Conservation (phyloP, 2,113 vertebrate genomes). For the Scolopax mira region DNA sequence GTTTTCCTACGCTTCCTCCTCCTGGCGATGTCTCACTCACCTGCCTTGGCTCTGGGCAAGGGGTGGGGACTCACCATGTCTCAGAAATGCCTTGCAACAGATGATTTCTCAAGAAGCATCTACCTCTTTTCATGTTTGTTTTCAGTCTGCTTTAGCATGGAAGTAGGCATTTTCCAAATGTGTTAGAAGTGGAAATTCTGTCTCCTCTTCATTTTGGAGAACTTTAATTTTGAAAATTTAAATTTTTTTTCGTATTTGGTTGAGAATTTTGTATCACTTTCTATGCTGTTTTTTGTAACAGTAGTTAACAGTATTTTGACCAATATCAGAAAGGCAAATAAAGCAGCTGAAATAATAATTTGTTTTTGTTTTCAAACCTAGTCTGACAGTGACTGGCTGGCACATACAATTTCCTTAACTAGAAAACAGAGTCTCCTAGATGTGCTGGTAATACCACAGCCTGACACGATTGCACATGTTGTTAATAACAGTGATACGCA, state of each 20-base stretch:
- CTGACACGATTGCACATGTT: background rate
- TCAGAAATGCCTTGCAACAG: background rate
- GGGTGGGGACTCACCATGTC: background rate
- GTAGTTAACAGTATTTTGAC: background rate
- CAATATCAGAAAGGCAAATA: background rate
- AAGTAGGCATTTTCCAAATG: background rate
- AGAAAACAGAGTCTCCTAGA: slow-evolving; percentile 10
- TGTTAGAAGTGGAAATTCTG: background rate
- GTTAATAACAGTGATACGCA: background rate
- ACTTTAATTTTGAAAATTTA: background rate
- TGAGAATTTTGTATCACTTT: background rate
- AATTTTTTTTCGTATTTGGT: background rate
- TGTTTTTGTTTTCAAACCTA: slow-evolving; percentile 12
- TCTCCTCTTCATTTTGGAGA: background rate
- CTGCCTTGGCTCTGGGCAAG: background rate
- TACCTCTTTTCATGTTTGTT: background rate
- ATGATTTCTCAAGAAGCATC: background rate
- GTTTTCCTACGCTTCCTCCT: background rate
- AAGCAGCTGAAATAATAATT: background rate
- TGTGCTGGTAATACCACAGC: background rate
- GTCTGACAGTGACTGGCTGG: background rate
- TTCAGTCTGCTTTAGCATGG: background rate
- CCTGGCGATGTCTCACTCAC: accelerated
- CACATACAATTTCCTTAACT: background rate
- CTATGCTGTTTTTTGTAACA: background rate